Base-by-base conservation (phyloP, 2,113 vertebrate genomes). In the Dryoscopus gambensis region DNA sequence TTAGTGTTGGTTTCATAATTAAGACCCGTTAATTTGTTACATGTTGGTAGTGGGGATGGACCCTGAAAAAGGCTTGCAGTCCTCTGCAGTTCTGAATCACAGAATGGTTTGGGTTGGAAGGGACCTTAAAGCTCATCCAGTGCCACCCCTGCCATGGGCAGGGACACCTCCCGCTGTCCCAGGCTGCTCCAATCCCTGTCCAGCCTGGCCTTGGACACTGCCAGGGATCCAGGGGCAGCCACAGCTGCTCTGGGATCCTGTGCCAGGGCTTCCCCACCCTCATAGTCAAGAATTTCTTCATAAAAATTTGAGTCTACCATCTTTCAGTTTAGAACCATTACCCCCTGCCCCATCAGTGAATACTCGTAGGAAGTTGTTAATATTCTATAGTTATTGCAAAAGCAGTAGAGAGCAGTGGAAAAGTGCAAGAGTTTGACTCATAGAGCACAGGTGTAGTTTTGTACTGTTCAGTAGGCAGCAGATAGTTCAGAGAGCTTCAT, bases 1-100 rank as follows among this genome's bases (percentile, higher is more conserved):
- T 96, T 91, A 84, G 87, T 76, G 75, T 93, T 98, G 79, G 76
- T 97, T 97, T 97, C 91, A 90, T 64, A 97, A 97, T 97, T 97
- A 97, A 96, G 87, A 68, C 81, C 77, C 69, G 77, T 97, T 97
- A 97, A 96, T 89, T 97, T 97, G 84, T 96, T 95, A 92, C 70
- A 74, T 90, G 91, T 70, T 94, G 96, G 95, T 97, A 97, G 97
- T 69, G 91, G 52, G 35, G 75, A 84, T 96, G 92, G 28, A 96
- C 94, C 95, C 97, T 87, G 89, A 88, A 93, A 94, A 90, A 94
- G 82, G 35, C 73, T 93, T 84, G 70, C 76, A 95, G 30, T 24
- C 42, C 82, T 49, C 44, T 79, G 27, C 84, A 33, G 3, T 62
- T 94, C 33, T 84, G 65, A 77, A 22, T 47, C 56, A 15, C 28